Conservation (phyloP, 2,888 invertebrate species). For the Biston stratarius region DNA sequence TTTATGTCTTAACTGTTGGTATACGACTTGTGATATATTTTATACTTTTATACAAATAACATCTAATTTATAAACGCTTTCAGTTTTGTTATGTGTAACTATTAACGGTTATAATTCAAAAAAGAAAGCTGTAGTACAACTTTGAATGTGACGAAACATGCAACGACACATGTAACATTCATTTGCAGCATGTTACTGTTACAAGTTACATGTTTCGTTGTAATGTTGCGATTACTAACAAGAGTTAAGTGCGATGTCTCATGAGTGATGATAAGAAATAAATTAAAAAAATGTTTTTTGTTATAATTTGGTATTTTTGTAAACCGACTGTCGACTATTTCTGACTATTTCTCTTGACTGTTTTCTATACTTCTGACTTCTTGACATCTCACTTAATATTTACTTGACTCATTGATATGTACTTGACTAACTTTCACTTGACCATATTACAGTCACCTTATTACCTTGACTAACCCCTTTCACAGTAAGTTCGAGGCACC, state of each 20-base stretch:
- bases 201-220: slow-evolving; percentile 40
- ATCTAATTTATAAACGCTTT: slow-evolving; percentile 60
- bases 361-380: slow-evolving; percentile 53
- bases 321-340: slow-evolving; percentile 45
- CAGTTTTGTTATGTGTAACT: slow-evolving; percentile 60
- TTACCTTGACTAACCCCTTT: slow-evolving; percentile 51
- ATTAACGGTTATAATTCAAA: slow-evolving; percentile 57
- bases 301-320: slow-evolving; percentile 61
- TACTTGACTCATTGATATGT: slow-evolving; percentile 48
- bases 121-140: slow-evolving; percentile 57
- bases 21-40: slow-evolving; percentile 53
- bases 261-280: slow-evolving; percentile 60
- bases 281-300: slow-evolving; percentile 68
- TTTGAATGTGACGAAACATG: slow-evolving; percentile 45
- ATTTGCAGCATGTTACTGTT: slow-evolving; percentile 34
- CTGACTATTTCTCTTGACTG: slow-evolving; percentile 40
- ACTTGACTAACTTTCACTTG: slow-evolving; percentile 53
- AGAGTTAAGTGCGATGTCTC: slow-evolving; percentile 82
- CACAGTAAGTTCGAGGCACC: neutral
- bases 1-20: slow-evolving; percentile 38
- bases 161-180: slow-evolving; percentile 42
- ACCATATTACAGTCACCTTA: slow-evolving; percentile 15
- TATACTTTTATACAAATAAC: slow-evolving; percentile 57
- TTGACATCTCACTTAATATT: slow-evolving; percentile 79
- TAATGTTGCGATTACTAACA: slow-evolving; percentile 57